Evolutionary conservation across 2,797 vertebrate species (phyloP), one percentile per base, ranked within the genome.

Genomic region (Myotis vivesi): DNA sequence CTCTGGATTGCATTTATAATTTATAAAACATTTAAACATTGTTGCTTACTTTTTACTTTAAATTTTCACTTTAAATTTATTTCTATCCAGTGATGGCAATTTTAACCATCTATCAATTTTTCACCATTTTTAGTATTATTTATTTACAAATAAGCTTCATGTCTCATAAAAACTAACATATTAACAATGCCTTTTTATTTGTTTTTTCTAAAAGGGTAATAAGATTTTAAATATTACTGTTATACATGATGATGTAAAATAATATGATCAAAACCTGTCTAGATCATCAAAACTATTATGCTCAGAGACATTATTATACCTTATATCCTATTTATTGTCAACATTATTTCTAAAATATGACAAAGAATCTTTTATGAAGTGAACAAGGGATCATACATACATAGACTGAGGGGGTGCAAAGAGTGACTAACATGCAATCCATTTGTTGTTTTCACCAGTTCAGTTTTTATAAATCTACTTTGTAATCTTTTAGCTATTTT

Each of bases 51-150:
- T 83, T 71, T 64, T 87, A 75, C 66, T 97, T 95, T 75, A 82
- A 5, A 81, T 92, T 93, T 92, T 91, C 30, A 89, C 95, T 91
- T 94, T 85, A 93, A 95, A 94, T 91, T 95, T 51, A 90, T 84
- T 95, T 83, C 13, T 16, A 89, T 72, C 12, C 23, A 89, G 22
- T 25, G 5, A 84, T 59, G 19, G 4, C 25, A 87, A 64, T 87
- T 94, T 96, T 93, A 93, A 87, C 36, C 77, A 89, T 41, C 79
- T 89, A 82, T 51, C 36, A 76, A 76, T 89, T 28, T 73, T 83
- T 82, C 73, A 36, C 5, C 49, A 80, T 53, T 82, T 91, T 89
- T 89, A 80, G 13, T 89, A 59, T 68, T 30, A 19, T 73, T 62
- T 19, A 49, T 92, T 94, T 87, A 81, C 72, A 89, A 41, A 59